Evolutionary conservation across 1,140 invertebrate species (phyloP).

Genomic region (Proales similis): DNA sequence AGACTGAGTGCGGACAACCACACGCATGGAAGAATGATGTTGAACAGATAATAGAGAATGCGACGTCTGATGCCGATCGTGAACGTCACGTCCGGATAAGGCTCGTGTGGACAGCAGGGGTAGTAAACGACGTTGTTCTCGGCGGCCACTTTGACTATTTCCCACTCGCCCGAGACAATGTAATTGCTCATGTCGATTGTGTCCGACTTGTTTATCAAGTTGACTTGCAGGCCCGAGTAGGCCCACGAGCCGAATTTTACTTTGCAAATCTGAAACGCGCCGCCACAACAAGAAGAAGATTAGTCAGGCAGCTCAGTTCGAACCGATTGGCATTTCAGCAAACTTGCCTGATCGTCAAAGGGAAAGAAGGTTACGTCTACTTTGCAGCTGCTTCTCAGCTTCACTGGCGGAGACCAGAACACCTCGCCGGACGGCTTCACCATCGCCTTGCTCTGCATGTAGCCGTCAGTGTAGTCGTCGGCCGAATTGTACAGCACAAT

Average conservation of each 20-base stretch:
- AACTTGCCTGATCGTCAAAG: conserved; percentile 45
- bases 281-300: conserved; percentile 40
- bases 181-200: conserved; percentile 60
- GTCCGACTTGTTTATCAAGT: conserved; percentile 57
- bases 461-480: conserved; percentile 59
- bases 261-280: conserved; percentile 43
- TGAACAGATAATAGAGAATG: conserved; percentile 75
- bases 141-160: conserved; percentile 55
- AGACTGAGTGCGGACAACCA: conserved; percentile 59
- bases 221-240: conserved; percentile 72
- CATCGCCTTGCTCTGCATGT: conserved; percentile 58
- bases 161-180: conserved; percentile 59
- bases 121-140: conserved; percentile 56
- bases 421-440: conserved; percentile 56
- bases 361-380: conserved; percentile 52
- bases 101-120: conserved; percentile 56
- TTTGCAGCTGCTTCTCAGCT: conserved; percentile 51
- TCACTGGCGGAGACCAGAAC: conserved; percentile 59
- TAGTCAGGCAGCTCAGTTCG: no score
- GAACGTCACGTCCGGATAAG: conserved; percentile 59
- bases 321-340: no score
- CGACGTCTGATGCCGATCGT: conserved; percentile 77
- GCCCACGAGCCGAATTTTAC: conserved; percentile 55
- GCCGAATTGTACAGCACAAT: conserved; percentile 43
- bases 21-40: conserved; percentile 60